Evolutionary conservation across 2,797 vertebrate genomes (phyloP).

Genomic region (Catamblyrhynchus diadema): DNA sequence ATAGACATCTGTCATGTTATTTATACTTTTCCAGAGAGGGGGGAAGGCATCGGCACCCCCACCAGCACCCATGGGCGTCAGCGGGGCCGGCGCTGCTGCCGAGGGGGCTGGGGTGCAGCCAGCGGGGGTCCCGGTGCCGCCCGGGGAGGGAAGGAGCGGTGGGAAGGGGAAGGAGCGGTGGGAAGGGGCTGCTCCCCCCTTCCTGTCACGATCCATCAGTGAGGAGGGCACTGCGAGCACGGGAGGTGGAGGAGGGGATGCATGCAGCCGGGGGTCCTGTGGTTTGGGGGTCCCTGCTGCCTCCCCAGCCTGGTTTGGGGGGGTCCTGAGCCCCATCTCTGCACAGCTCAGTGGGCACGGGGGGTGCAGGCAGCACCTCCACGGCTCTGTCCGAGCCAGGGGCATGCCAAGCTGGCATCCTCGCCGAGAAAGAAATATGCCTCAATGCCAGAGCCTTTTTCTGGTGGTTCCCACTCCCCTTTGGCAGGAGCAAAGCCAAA

Average conservation of each 20-base stretch:
- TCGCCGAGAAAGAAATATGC: neutral
- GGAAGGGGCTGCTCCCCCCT: neutral
- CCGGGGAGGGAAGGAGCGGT: neutral
- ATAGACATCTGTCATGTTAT: constrained; percentile 66
- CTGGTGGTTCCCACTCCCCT: neutral
- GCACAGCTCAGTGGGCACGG: fast-evolving
- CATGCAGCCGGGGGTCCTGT: fast-evolving
- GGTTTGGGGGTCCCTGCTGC: neutral
- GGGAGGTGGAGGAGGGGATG: neutral
- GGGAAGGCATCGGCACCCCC: constrained; percentile 20
- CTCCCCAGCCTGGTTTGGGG: neutral
- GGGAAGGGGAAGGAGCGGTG: neutral
- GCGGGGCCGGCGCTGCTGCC: neutral
- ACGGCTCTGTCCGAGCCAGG: neutral
- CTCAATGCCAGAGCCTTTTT: neutral
- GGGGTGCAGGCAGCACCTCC: neutral
- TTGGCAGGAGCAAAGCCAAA: neutral
- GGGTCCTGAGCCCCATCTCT: neutral
- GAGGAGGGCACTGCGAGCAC: neutral
- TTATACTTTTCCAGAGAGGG: constrained; percentile 47
- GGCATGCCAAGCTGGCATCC: neutral
- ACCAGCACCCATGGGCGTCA: constrained; percentile 24
- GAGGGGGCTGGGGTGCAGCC: neutral
- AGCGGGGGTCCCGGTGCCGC: neutral
- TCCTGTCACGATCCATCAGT: neutral